These are phyloP conservation scores for Andrena dorsata DNA, from an alignment of 2,888 invertebrate species.

Conservation along the genomic window DNA sequence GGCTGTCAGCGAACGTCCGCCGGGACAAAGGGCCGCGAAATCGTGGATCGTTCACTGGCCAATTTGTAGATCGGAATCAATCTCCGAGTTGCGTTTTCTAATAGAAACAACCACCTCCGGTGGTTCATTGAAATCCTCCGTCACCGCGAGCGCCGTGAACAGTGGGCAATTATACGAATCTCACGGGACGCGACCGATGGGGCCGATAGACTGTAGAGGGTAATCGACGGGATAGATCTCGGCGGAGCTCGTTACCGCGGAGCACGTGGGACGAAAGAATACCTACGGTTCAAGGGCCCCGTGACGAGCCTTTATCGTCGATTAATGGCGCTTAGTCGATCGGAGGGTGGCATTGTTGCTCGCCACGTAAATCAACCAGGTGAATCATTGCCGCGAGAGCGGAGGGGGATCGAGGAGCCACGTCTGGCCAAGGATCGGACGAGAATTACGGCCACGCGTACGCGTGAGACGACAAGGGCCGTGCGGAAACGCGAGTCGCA, in stretches of 20 bases:
- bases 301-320: conserved; percentile 8
- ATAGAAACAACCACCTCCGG: no score
- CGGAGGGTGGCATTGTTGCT: conserved; percentile 3
- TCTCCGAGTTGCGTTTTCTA: not conserved
- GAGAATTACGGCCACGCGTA: conserved; percentile 4
- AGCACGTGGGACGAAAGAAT: conserved; percentile 8
- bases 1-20: conserved; percentile 21
- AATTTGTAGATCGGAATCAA: conserved; percentile 44
- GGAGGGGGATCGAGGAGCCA: not conserved
- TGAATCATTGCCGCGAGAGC: not conserved
- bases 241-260: not conserved
- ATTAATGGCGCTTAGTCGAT: conserved; percentile 13
- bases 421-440: not conserved
- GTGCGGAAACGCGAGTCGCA: not conserved
- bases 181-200: not conserved
- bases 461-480: not conserved
- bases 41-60: conserved; percentile 43
- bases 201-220: not conserved
- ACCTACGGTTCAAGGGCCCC: conserved; percentile 7
- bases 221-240: not conserved
- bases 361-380: conserved; percentile 5
- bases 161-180: conserved; percentile 9
- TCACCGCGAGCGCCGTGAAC: not conserved
- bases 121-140: not conserved
- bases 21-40: conserved; percentile 45